A percentile compares a stretch with the other conserved stretches of the same genome.
Evolutionary conservation across 2,113 vertebrate genomes (phyloP).

Genomic region (Gracilinanus agilis): DNA sequence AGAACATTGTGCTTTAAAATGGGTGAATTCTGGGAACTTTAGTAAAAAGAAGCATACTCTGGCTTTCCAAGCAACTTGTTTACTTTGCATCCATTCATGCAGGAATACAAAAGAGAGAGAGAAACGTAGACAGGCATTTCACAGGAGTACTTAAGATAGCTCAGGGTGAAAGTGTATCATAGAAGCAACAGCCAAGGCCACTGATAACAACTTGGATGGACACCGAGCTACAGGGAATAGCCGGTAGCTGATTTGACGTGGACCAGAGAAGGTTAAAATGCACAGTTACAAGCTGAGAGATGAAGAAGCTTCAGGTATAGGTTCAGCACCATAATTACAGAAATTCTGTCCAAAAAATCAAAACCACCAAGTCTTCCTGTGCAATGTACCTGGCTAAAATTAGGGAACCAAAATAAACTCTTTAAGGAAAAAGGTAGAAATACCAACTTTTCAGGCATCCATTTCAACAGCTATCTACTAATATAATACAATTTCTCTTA

Average conservation of each 20-base stretch:
- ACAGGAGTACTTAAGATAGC: conserved; percentile 93
- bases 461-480: conserved; percentile 84
- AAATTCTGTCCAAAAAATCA: conserved; percentile 85
- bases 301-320: conserved; percentile 79
- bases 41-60: conserved; percentile 88
- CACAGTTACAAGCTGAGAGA: conserved; percentile 83
- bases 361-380: conserved; percentile 93
- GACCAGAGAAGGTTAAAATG: conserved; percentile 85
- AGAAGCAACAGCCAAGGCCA: conserved; percentile 83
- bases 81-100: conserved; percentile 99
- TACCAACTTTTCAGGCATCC: conserved; percentile 98
- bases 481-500: background rate
- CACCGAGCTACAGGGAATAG: conserved; percentile 78
- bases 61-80: conserved; percentile 95
- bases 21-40: conserved; percentile 90
- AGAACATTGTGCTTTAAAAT: conserved; percentile 89
- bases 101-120: conserved; percentile 89
- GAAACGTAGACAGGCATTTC: conserved; percentile 95
- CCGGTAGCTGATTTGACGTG: conserved; percentile 78
- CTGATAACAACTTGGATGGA: conserved; percentile 74
- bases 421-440: conserved; percentile 96
- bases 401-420: conserved; percentile 89
- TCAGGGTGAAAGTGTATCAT: conserved; percentile 82
- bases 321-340: conserved; percentile 87
- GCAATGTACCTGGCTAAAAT: conserved; percentile 95